Conservation (phyloP, 2,888 invertebrate species). For the Altica lythri region DNA sequence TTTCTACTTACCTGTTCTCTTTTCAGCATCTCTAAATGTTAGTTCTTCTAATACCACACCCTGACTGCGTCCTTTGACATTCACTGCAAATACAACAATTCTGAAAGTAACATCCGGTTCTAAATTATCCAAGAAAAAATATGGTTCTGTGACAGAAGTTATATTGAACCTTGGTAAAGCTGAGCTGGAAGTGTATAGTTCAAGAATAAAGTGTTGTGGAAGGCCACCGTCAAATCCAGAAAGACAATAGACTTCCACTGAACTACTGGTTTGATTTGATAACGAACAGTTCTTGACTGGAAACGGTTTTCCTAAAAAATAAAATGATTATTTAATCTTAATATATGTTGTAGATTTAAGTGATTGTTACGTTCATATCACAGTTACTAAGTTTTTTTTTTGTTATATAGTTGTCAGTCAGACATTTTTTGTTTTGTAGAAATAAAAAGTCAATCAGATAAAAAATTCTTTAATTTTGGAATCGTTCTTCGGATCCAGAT, state of each 20-base stretch:
- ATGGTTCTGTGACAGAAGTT: conserved; percentile 68
- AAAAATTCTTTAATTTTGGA: too few relatives aligned
- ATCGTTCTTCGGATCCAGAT: too few relatives aligned
- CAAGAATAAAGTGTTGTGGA: conserved; percentile 83
- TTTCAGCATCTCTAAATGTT: conserved; percentile 79
- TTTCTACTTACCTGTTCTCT: conserved; percentile 66
- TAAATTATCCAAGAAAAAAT: conserved; percentile 77
- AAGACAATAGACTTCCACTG: conserved; percentile 77
- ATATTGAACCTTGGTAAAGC: conserved; percentile 64
- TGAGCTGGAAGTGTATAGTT: conserved; percentile 66
- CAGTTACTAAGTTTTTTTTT: too few relatives aligned
- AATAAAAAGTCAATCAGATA: too few relatives aligned
- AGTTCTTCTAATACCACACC: conserved; percentile 76
- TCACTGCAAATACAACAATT: conserved; percentile 77
- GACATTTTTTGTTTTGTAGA: too few relatives aligned
- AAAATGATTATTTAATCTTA: neutral
- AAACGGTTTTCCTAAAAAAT: conserved; percentile 74
- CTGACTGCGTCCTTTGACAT: conserved; percentile 80
- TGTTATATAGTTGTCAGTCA: too few relatives aligned
- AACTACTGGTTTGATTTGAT: conserved; percentile 83
- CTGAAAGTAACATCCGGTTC: conserved; percentile 80
- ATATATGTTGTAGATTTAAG: too few relatives aligned
- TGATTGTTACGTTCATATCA: too few relatives aligned
- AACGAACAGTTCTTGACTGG: conserved; percentile 83
- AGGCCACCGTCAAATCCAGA: conserved; percentile 88